Evolutionary conservation across 1,140 invertebrate genomes (phyloP), one percentile per base, ranked within the genome.

Genomic region (Atopsyche davidsoni): DNA sequence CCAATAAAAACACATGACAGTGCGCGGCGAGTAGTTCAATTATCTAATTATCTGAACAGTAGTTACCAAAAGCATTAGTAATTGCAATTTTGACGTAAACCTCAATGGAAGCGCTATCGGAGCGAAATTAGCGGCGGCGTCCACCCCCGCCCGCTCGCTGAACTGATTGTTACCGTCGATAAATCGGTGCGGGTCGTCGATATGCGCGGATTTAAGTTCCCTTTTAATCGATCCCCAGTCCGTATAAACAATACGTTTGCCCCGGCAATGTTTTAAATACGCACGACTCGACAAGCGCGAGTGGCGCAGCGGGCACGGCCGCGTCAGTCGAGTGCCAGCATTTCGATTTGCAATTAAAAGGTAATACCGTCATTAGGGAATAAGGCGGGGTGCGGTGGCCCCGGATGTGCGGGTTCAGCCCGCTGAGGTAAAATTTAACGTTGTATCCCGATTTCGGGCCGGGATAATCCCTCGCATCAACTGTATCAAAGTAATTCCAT

Each of bases 321-420:
- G 13, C 38, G 42, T 53, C 41, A 53, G 35, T 46, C 42, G 40
- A 53, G 24, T 31, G 34, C 22, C 51, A 41, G 14, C 36, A 41
- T 41, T 41, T 41, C 51, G 51, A 46, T 46, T 41, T 53, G 51
- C 51, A 53, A 53, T 53, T 53, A 53, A 53, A 51, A 53, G 51
- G 51, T 53, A 53, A 53, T 53, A 44, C 51, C 44, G 24, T 36
- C 51, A 53, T 53, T 46, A 53, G 44, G 51, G 43, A 32, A 53
- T 45, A 40, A 46, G 51, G 51, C 41, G 17, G 42, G 23, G 14
- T 6, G 25, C 25, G 13, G 13, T 28, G 25, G 25, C 25, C 7
- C 7, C 25, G 7, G 13, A 9, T 28, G 13, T 7, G 13, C 25
- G 25, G 25, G 25, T n/a, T n/a, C 13, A 13, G 13, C 49, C 9